phyloP scores from a whole-genome alignment of 2,797 vertebrate genomes.

The Myripristis jacobus region DNA sequence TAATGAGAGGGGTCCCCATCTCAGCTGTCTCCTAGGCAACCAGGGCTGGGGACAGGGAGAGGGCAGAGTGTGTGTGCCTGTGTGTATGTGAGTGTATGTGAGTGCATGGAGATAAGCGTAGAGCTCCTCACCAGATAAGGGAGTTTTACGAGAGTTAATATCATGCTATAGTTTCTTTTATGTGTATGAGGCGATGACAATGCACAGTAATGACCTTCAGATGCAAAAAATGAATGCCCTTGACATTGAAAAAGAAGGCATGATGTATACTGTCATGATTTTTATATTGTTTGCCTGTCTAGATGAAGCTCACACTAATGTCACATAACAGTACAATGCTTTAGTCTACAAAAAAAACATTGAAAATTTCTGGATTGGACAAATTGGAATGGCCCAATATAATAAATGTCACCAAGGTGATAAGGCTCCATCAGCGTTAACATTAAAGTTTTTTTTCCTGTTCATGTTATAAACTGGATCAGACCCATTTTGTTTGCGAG shows the following conservation, averaged over 20 bases:
- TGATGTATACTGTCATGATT: background rate
- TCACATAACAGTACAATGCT: background rate
- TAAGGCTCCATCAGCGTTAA: too few species aligned
- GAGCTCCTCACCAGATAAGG: slow-evolving; percentile 43
- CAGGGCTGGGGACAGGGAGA: slow-evolving; percentile 74
- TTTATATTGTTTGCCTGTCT: background rate
- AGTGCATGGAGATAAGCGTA: slow-evolving; percentile 31
- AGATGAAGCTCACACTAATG: background rate
- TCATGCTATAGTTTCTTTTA: slow-evolving; percentile 29
- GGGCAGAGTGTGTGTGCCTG: slow-evolving; percentile 63
- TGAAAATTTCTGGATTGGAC: background rate
- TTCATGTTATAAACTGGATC: slow-evolving; percentile 3
- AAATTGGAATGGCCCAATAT: too few species aligned
- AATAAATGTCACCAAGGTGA: background rate
- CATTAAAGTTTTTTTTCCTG: background rate
- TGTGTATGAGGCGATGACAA: slow-evolving; percentile 22
- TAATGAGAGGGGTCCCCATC: slow-evolving; percentile 72
- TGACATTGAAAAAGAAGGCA: background rate
- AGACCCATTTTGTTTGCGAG: slow-evolving; percentile 7
- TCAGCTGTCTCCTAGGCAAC: slow-evolving; percentile 83
- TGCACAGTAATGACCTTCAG: slow-evolving; percentile 67
- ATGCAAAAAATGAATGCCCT: background rate
- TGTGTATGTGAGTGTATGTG: slow-evolving; percentile 33
- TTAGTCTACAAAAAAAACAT: background rate
- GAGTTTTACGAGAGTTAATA: slow-evolving; percentile 39